Base-by-base conservation (phyloP, 2,888 invertebrate species). In the Achlya flavicornis region DNA sequence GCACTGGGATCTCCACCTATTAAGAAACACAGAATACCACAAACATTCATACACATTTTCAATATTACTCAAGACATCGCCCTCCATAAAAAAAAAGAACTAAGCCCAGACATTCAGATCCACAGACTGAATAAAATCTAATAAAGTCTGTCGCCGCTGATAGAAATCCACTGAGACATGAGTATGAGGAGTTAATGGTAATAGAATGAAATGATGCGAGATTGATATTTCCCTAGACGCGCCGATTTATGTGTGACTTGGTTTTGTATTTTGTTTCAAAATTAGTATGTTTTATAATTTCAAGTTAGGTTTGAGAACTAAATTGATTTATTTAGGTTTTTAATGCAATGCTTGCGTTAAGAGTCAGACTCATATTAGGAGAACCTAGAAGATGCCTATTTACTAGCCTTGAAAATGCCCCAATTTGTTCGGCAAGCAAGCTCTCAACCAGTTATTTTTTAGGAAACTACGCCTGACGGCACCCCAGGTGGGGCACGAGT, bases 61-160 rank as follows among this genome's bases (percentile, higher is more conserved):
- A 53, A 53, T 53, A 53, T 53, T 7, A 53, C 53, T 53, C 10
- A 53, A 53, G 53, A 53, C n/a, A 43, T 43, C 43, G 3, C 43
- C 4, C 16, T 14, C 38, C 41, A 38, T 16, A 60, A 60, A 41
- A 60, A 60, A 16, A 60, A 43, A 41, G 26, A 43, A 60, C 41
- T n/a, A 41, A 43, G 10, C 41, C 19, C 19, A 41, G 41, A 60
- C 41, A 38, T 26, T 16, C 60, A 60, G 60, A 79, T 78, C 81
- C 80, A 70, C 83, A 89, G 90, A 89, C 90, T 84, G 90, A 73
- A 83, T 72, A 66, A 79, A 91, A 92, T 91, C 84, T 88, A 92
- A 92, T 91, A 91, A 91, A 74, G 74, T 74, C 76, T 76, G 79
- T 77, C 72, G 64, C 71, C 79, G 86, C 41, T 41, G 46, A 46